Evolutionary conservation across 2,888 invertebrate species (phyloP), one percentile per base, ranked within the genome.

Genomic region (Meghimatium bilineatum): DNA sequence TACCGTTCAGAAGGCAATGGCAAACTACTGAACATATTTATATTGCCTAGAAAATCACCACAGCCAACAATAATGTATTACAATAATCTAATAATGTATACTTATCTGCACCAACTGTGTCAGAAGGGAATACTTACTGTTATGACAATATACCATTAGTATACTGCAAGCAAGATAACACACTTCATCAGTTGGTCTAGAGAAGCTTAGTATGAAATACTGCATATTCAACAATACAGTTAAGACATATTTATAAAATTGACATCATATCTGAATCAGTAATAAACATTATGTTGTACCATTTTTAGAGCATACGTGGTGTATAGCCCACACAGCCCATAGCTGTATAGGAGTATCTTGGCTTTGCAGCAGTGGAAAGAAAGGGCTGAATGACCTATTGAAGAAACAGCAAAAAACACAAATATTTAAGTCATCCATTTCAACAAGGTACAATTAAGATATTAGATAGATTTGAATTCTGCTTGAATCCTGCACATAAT

Each of bases 301-400:
- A 88, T 93, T 93, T 85, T 91, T 96, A n/a, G 95, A 95, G 91
- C 96, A 96, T 81, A 96, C 96, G 91, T 96, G 96, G 91, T 96
- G 95, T 88, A 96, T 95, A 1, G 96, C 96, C 96, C 96, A 96
- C 8, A 96, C 95, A 23, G 96, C 96, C 96, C 96, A 96, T 82
- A 96, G 93, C 90, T 96, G 96, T 52, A 96, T 96, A 89, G 95
- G 95, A 86, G 95, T 95, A 71, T 94, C 94, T 83, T 95, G 94
- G 74, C 91, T 89, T 69, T 93, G 92, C 85, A 96, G 93, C 78
- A 96, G 93, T 0, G 96, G 95, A 87, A 96, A 95, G 93, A 96
- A 96, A 36, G 96, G 96, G 88, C 95, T 95, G 93, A 96, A 95
- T 87, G 96, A 96, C 89, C 96, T 94, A 44, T 10, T 44, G 17